Evolutionary conservation across 1,140 invertebrate genomes (phyloP), one percentile per base, ranked within the genome.

Genomic region (Daktulosphaira vitifoliae): DNA sequence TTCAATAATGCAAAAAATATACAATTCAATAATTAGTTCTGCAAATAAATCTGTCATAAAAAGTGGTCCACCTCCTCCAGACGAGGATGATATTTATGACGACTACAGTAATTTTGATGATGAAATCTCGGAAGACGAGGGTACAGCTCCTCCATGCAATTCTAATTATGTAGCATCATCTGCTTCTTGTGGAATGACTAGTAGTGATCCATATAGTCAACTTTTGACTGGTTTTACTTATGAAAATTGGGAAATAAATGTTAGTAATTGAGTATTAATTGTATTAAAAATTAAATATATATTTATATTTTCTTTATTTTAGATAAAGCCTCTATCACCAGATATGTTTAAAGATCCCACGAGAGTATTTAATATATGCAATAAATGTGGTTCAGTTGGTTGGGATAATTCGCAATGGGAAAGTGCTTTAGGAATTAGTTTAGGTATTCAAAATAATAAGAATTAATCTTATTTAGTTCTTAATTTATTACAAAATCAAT

Each of bases 371-470:
- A 84, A 81, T 69, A 72, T 84, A 26, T 86, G 84, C 71, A 76
- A 80, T 50, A 69, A 71, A 9, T 86, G 84, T 73, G 84, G 84
- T 1, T 81, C 85, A 69, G 73, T 81, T 29, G 85, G 81, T 69
- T 86, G 84, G 83, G 79, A 82, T 67, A 83, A 82, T 1, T 75
- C 73, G 0, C 81, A 84, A 69, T 78, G 79, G 67, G 77, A 80
- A 23, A 70, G 73, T 46, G 74, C 77, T 3, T 65, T 81, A 1
- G 71, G 71, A 29, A 72, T 72, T 23, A 51, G 53, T 7, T 46
- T 52, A 48, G 42, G 25, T 8, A 62, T 62, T n/a, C 42, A 46
- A 15, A 20, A 48, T 62, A 22, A 33, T 33, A 33, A 11, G 5
- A 33, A 33, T 5, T 33, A 11, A 33, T 6, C 29, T 33, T 33